Evolutionary conservation across 1,140 invertebrate species (phyloP).

Genomic region (Zeugodacus cucurbitae): DNA sequence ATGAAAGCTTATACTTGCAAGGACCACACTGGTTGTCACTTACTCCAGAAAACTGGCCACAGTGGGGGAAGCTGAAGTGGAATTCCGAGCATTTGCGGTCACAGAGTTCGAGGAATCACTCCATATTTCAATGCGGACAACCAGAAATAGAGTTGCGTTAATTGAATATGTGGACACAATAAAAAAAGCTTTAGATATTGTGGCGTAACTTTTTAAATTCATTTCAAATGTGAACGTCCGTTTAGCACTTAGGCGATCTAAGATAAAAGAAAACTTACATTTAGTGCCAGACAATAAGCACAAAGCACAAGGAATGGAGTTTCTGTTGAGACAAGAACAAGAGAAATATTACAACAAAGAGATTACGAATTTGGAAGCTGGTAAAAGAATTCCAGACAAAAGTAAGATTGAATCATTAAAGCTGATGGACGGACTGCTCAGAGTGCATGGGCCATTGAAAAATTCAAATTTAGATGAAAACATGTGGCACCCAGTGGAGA

Average conservation of each 20-base stretch:
- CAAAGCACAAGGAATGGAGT: background rate
- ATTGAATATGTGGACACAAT: background rate
- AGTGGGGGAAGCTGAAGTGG: background rate
- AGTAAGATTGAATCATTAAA: background rate
- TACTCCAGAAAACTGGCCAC: background rate
- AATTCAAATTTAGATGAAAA: no score
- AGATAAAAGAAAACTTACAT: background rate
- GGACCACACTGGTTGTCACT: no score
- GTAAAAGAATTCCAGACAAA: background rate
- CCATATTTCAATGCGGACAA: background rate
- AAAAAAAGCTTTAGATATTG: background rate
- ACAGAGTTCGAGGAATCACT: background rate
- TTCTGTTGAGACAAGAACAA: background rate
- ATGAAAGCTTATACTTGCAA: background rate
- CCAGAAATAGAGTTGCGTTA: background rate
- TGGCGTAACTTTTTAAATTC: no score
- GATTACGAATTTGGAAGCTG: background rate
- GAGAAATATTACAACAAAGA: background rate
- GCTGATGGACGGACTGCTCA: no score
- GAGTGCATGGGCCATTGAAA: no score
- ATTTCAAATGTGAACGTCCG: no score
- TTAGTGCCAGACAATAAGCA: background rate
- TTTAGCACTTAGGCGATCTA: no score
- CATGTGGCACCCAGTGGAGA: no score
- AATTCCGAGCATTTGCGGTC: background rate